phyloP scores from a whole-genome alignment of 1,140 invertebrate genomes.

The Danaus melanippus region DNA sequence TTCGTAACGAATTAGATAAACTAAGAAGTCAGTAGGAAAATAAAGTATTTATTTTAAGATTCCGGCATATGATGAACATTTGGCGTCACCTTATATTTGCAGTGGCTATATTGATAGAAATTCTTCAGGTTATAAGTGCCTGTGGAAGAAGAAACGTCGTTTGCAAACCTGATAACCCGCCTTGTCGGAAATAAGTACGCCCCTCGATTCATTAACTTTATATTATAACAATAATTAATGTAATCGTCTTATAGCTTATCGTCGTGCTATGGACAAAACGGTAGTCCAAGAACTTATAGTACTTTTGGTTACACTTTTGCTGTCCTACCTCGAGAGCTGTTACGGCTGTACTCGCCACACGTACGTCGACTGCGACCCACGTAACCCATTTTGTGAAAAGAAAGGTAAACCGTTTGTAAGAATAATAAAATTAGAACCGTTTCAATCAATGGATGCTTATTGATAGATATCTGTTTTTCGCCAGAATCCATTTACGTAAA shows the following conservation, averaged over 20 bases:
- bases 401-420: conserved; percentile 10
- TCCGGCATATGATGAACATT: conserved; percentile 16
- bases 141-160: conserved; percentile 24
- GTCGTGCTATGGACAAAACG: conserved; percentile 36
- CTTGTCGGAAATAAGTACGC: conserved; percentile 20
- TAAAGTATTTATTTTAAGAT: not conserved
- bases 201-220: not conserved
- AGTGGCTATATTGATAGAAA: conserved; percentile 17
- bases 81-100: conserved; percentile 12
- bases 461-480: no score
- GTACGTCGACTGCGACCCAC: conserved; percentile 28
- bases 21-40: no score
- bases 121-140: conserved; percentile 15
- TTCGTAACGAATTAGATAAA: no score
- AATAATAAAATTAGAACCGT: not conserved
- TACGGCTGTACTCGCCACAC: conserved; percentile 26
- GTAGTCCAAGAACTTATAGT: conserved; percentile 42
- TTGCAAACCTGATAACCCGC: conserved; percentile 28
- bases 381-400: conserved; percentile 21
- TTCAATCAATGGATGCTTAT: not conserved
- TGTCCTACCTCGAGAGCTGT: conserved; percentile 44
- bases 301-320: conserved; percentile 38
- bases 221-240: not conserved
- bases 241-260: not conserved
- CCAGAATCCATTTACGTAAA: no score